Evolutionary conservation across 1,140 invertebrate species (phyloP), one percentile per base, ranked within the genome.

Genomic region (Coenobita brevimanus): DNA sequence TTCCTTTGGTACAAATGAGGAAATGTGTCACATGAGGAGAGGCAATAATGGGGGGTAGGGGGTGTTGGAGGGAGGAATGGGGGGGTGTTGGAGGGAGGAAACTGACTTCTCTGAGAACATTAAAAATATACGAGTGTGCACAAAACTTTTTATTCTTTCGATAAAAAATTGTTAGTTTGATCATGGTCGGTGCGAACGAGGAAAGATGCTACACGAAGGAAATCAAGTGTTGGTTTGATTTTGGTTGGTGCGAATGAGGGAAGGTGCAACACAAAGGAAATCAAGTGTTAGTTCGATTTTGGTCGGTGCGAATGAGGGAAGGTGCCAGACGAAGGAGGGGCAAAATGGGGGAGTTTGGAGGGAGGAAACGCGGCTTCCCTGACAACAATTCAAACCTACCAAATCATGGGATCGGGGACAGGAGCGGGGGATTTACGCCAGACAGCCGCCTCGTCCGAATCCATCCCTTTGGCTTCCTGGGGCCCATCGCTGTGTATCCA

Each of bases 331-430:
- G 27, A 27, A 27, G 38, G 46, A 54, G 33, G 81, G 36, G 36
- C 8, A 67, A 60, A 41, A 81, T 64, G 43, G 57, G 33, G 64
- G 30, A 82, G 81, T 33, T 69, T 36, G 41, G 46, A 82, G 50
- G 57, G 64, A 71, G 81, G 81, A 82, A 82, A 82, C 71, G 36
- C 30, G 64, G 27, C 41, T 71, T 46, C 38, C 81, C 50, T 71
- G 64, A 82, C 81, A 82, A 82, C 81, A 82, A 71, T 82, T 71
- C 64, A 71, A 71, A 82, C 41, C 81, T 71, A 69, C 81, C 41
- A 82, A 82, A 82, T 82, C 81, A 82, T 82, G 81, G 64, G 81
- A 82, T 82, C 17, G 81, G 81, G 41, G 81, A 82, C 81, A 71
- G 81, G 36, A 71, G 64, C 41, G n/a, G 64, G 27, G 64, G 54